A percentile compares a stretch with the other conserved stretches of the same genome.
These are phyloP conservation scores for Lycophotia porphyrea DNA, from an alignment of 2,888 invertebrate species.

Conservation along the genomic window DNA sequence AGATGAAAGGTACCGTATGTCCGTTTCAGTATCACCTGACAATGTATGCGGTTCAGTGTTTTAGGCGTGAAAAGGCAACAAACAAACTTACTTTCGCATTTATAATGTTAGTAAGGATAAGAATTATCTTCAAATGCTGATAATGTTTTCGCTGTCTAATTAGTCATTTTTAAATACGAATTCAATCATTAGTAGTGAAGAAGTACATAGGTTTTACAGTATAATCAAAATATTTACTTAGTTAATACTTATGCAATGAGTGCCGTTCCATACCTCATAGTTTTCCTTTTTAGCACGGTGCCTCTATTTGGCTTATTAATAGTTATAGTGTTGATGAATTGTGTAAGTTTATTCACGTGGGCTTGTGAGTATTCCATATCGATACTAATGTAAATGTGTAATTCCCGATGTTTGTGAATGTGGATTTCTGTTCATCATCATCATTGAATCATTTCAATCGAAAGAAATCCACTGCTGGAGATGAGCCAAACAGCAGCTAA, in stretches of 20 bases:
- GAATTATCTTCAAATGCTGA: constrained; percentile 37
- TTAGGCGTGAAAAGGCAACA: too few species aligned
- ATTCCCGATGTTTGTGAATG: too few species aligned
- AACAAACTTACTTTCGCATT: too few species aligned
- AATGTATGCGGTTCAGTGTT: too few species aligned
- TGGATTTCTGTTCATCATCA: too few species aligned
- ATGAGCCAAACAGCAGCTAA: neutral
- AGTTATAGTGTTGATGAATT: constrained; percentile 4
- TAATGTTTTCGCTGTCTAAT: constrained; percentile 8
- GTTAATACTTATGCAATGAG: neutral
- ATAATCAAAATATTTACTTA: neutral
- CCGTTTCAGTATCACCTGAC: too few species aligned
- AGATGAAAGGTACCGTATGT: too few species aligned
- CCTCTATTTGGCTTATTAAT: neutral
- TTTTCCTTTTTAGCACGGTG: neutral
- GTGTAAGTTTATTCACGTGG: neutral
- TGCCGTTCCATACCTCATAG: neutral
- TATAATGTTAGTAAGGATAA: too few species aligned
- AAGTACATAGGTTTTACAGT: neutral
- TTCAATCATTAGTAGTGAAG: constrained; percentile 5
- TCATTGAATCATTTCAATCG: neutral
- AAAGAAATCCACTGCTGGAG: neutral
- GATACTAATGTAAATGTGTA: neutral
- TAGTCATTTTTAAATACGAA: neutral
- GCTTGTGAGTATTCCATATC: constrained; percentile 19